Evolutionary conservation across 2,797 vertebrate species (phyloP).

Genomic region (Phylloscopus collybita): DNA sequence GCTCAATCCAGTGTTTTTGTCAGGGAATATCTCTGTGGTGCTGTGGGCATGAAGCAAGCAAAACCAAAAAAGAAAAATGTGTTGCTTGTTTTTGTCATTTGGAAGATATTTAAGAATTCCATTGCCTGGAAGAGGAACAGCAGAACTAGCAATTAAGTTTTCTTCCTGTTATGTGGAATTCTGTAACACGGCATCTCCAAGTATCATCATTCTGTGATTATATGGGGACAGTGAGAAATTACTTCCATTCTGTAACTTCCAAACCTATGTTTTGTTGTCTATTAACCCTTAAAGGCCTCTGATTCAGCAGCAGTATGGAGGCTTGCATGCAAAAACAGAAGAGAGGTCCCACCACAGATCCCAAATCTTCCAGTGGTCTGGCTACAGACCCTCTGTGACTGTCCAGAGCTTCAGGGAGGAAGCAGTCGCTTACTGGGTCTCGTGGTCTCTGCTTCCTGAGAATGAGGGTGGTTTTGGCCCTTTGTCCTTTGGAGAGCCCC

Average conservation of each 20-base stretch:
- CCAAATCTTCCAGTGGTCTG: rapidly evolving
- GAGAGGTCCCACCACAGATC: too few species aligned
- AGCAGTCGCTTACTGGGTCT: neutral
- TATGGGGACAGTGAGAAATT: neutral
- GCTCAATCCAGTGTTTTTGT: neutral
- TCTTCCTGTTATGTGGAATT: neutral
- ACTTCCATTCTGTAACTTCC: neutral
- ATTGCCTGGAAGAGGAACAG: neutral
- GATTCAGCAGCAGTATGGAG: neutral
- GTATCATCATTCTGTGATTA: neutral
- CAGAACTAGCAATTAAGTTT: neutral
- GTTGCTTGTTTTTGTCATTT: neutral
- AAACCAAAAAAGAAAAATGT: neutral
- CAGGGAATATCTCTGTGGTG: neutral
- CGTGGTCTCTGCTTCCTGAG: too few species aligned
- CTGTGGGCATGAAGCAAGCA: neutral
- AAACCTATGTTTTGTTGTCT: neutral
- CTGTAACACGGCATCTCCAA: neutral
- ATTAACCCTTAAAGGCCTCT: neutral
- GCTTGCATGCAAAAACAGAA: neutral
- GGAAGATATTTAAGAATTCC: neutral
- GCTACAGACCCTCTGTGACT: neutral
- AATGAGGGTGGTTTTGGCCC: too few species aligned
- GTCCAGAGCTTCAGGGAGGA: neutral
- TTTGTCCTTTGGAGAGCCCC: too few species aligned